These are phyloP conservation scores for Halictus ligatus DNA, from an alignment of 2,888 invertebrate genomes.

Conservation along the genomic window DNA sequence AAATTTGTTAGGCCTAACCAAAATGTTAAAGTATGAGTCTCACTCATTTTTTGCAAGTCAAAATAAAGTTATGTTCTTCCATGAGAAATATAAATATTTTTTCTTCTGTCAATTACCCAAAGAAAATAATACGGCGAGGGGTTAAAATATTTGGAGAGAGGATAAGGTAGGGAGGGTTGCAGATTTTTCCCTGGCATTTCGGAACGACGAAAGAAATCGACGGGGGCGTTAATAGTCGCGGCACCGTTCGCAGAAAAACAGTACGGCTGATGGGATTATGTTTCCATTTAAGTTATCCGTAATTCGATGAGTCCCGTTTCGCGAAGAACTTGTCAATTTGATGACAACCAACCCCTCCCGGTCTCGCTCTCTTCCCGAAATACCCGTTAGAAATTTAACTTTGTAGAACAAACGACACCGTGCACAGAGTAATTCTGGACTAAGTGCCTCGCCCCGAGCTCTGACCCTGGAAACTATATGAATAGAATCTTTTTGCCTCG, in stretches of 20 bases:
- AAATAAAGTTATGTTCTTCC: no score
- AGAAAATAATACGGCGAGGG: no score
- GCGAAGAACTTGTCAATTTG: neutral
- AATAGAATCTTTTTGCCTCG: constrained; percentile 18
- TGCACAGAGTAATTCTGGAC: neutral
- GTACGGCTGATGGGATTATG: neutral
- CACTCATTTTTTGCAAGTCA: no score
- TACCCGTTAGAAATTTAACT: constrained; percentile 7
- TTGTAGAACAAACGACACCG: constrained; percentile 1
- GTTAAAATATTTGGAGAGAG: no score
- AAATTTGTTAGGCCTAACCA: no score
- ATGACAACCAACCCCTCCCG: neutral
- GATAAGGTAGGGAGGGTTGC: no score
- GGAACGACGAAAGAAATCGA: neutral
- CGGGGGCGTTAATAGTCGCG: neutral
- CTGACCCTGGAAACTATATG: constrained; percentile 10
- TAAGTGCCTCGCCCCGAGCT: constrained; percentile 3
- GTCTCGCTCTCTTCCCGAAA: neutral
- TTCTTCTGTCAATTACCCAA: no score
- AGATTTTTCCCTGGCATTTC: neutral
- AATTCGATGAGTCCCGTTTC: neutral
- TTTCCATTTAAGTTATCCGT: neutral
- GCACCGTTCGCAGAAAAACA: neutral
- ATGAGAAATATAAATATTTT: no score
- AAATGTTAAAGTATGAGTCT: no score